phyloP scores from a whole-genome alignment of 2,888 invertebrate species.

The Tachina fera region DNA sequence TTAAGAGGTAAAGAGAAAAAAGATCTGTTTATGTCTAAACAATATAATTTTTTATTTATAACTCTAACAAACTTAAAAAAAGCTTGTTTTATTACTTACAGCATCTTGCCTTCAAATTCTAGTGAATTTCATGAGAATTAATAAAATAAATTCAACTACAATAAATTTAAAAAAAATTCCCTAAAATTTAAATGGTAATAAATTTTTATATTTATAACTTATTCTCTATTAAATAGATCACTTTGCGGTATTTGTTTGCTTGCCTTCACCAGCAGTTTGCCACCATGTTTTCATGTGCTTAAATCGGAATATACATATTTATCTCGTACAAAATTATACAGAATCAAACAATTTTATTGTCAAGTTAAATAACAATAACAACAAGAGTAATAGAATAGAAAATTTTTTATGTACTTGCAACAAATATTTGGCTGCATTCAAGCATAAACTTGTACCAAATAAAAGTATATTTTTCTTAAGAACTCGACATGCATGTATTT shows the following conservation, averaged over 20 bases:
- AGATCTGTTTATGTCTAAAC: neutral
- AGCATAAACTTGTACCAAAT: slow-evolving; percentile 49
- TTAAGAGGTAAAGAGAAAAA: neutral
- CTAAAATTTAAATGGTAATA: neutral
- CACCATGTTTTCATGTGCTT: neutral
- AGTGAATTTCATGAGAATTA: too few species aligned
- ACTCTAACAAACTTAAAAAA: too few species aligned
- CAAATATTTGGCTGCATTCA: slow-evolving; percentile 44
- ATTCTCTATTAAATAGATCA: neutral
- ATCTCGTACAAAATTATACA: slow-evolving; percentile 14
- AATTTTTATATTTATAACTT: neutral
- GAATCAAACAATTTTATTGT: slow-evolving; percentile 25
- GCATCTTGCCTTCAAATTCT: too few species aligned
- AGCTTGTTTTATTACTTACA: neutral
- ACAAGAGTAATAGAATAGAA: neutral
- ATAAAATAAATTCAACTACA: neutral
- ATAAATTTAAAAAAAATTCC: neutral
- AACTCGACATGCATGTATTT: neutral
- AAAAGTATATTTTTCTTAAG: slow-evolving; percentile 21
- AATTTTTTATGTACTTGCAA: neutral
- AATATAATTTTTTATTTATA: too few species aligned
- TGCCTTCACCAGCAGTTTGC: slow-evolving; percentile 4
- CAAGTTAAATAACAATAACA: slow-evolving; percentile 33
- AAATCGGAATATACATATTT: neutral
- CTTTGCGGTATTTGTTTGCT: slow-evolving; percentile 5